A percentile compares a stretch with the other conserved stretches of the same genome.
Conservation (phyloP, 2,888 invertebrate species). For the Rhyacophila evoluta region DNA sequence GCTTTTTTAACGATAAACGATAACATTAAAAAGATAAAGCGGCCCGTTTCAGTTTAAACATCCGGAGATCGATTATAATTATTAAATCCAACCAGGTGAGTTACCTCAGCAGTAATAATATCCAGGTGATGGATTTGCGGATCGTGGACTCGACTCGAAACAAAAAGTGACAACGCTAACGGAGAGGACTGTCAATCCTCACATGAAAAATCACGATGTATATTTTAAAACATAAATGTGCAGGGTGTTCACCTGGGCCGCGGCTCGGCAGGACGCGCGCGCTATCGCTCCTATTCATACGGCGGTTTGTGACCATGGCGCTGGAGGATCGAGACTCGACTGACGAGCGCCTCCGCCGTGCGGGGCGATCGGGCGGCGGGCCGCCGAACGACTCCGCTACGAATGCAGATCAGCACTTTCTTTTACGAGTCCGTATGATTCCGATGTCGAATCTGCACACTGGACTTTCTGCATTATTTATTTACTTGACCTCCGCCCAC, state of each 20-base stretch:
- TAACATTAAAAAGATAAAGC: too few relatives aligned
- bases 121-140: too few relatives aligned
- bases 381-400: background rate
- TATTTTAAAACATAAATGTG: background rate
- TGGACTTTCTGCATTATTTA: background rate
- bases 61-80: too few relatives aligned
- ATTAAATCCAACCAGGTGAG: too few relatives aligned
- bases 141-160: too few relatives aligned
- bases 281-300: slow-evolving; percentile 67
- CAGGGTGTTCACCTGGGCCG: slow-evolving; percentile 63
- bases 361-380: background rate
- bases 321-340: background rate
- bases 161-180: too few relatives aligned
- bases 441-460: background rate
- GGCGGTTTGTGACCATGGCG: slow-evolving; percentile 68
- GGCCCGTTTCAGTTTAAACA: too few relatives aligned
- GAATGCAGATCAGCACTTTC: background rate
- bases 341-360: slow-evolving; percentile 1
- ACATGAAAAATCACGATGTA: too few relatives aligned
- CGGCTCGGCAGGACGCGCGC: slow-evolving; percentile 67
- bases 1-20: too few relatives aligned
- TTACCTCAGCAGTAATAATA: too few relatives aligned
- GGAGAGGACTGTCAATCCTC: too few relatives aligned
- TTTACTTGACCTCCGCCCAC: background rate
- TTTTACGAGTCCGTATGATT: background rate